A percentile compares a stretch with the other conserved stretches of the same genome.
Evolutionary conservation across 2,113 vertebrate genomes (phyloP).

Genomic region (Physeter macrocephalus): DNA sequence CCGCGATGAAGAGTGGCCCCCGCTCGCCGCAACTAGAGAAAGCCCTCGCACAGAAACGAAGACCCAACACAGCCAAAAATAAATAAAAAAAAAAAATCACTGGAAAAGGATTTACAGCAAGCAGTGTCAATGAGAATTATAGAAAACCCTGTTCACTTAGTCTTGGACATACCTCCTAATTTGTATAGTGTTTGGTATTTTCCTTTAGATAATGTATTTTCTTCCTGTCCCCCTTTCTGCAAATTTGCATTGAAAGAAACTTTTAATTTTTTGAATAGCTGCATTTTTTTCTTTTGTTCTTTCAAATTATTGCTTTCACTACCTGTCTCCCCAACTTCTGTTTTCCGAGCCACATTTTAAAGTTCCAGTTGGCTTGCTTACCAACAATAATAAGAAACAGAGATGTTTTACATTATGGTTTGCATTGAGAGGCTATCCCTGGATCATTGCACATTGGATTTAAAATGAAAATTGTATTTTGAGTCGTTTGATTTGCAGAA

Average conservation of each 20-base stretch:
- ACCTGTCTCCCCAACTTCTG: not conserved
- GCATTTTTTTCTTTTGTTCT: conserved; percentile 10
- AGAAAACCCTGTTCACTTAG: not conserved
- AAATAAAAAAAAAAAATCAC: not conserved
- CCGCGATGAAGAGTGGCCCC: too few species aligned
- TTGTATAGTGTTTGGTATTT: not conserved
- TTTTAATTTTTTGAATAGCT: conserved; percentile 9
- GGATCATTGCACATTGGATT: conserved; percentile 78
- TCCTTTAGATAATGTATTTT: not conserved
- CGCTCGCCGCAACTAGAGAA: too few species aligned
- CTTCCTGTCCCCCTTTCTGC: not conserved
- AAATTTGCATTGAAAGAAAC: not conserved
- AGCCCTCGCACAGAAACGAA: too few species aligned
- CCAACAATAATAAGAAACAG: conserved; percentile 55
- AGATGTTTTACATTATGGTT: conserved; percentile 67
- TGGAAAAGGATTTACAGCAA: not conserved
- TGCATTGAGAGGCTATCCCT: conserved; percentile 66
- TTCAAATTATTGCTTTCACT: not conserved
- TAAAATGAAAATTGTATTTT: conserved; percentile 81
- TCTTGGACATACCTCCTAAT: not conserved
- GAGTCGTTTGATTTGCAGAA: conserved; percentile 83
- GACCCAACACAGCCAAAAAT: too few species aligned
- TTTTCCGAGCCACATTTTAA: conserved; percentile 40
- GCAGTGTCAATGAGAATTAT: not conserved
- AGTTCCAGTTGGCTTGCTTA: conserved; percentile 60